Evolutionary conservation across 2,888 invertebrate genomes (phyloP).

Genomic region (Drosophila pseudotalamancana): DNA sequence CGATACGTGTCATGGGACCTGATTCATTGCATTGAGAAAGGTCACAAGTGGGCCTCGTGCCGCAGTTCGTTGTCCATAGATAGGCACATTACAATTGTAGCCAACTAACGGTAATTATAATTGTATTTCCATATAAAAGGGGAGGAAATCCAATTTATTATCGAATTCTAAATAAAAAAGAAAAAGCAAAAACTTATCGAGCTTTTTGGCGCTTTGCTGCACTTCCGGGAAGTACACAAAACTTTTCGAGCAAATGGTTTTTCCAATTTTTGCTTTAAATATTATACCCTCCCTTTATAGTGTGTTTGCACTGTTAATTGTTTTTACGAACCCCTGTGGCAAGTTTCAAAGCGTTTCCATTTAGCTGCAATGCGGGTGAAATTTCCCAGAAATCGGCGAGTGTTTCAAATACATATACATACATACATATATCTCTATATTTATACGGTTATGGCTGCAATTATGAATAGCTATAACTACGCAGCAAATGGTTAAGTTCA

Average conservation of each 20-base stretch:
- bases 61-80: constrained; percentile 10
- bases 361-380: constrained; percentile 5
- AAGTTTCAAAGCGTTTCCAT: constrained; percentile 7
- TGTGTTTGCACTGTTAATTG: constrained; percentile 47
- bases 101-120: constrained; percentile 39
- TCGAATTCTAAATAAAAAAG: constrained; percentile 37
- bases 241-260: constrained; percentile 11
- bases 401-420: background rate
- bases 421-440: background rate
- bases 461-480: constrained; percentile 20
- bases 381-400: constrained; percentile 31
- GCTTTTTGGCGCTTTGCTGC: constrained; percentile 29
- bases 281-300: background rate
- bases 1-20: constrained; percentile 44
- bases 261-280: constrained; percentile 8
- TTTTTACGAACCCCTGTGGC: constrained; percentile 25
- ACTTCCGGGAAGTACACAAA: constrained; percentile 48
- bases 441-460: constrained; percentile 1
- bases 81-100: constrained; percentile 31
- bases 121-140: constrained; percentile 17
- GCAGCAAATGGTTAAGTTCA: constrained; percentile 33
- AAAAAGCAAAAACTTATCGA: constrained; percentile 2
- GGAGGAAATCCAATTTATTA: background rate
- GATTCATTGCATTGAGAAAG: constrained; percentile 53
- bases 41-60: constrained; percentile 37